Evolutionary conservation across 2,888 invertebrate genomes (phyloP).

Genomic region (Eupeodes latifasciatus): DNA sequence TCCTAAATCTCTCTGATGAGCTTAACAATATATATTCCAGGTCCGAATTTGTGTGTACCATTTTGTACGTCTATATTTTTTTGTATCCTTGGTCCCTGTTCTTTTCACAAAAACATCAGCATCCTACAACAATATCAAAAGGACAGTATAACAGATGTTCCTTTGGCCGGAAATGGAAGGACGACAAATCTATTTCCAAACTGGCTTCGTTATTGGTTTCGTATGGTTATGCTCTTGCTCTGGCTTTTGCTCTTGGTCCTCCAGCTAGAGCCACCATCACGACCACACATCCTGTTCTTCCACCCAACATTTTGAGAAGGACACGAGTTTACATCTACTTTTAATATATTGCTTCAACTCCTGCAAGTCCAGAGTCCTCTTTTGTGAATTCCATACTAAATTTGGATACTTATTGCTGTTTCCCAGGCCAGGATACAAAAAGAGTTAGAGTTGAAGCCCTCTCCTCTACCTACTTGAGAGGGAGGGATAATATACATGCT

Average conservation of each 20-base stretch:
- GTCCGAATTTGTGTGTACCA: conserved; percentile 18
- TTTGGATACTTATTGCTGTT: conserved; percentile 73
- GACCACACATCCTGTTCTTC: not conserved
- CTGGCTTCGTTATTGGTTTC: conserved; percentile 73
- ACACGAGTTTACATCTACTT: conserved; percentile 75
- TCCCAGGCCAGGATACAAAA: not conserved
- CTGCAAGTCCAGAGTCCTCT: conserved; percentile 30
- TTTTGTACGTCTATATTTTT: conserved; percentile 4
- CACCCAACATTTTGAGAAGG: conserved; percentile 46
- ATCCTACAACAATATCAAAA: conserved; percentile 44
- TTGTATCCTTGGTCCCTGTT: conserved; percentile 1
- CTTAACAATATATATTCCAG: conserved; percentile 66
- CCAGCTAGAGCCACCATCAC: not conserved
- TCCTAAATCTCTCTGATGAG: conserved; percentile 73
- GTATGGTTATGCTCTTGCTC: conserved; percentile 3
- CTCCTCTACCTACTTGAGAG: not conserved
- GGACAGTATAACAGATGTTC: conserved; percentile 72
- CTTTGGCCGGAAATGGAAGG: conserved; percentile 68
- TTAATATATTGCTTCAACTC: conserved; percentile 69
- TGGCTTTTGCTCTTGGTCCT: too few species aligned
- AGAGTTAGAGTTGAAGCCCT: not conserved
- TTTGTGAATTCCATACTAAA: conserved; percentile 62
- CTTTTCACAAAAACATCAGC: conserved; percentile 37
- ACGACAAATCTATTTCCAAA: conserved; percentile 74
- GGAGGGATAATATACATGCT: conserved; percentile 36